Base-by-base conservation (phyloP, 2,797 vertebrate species). In the Adelosebastes latens region DNA sequence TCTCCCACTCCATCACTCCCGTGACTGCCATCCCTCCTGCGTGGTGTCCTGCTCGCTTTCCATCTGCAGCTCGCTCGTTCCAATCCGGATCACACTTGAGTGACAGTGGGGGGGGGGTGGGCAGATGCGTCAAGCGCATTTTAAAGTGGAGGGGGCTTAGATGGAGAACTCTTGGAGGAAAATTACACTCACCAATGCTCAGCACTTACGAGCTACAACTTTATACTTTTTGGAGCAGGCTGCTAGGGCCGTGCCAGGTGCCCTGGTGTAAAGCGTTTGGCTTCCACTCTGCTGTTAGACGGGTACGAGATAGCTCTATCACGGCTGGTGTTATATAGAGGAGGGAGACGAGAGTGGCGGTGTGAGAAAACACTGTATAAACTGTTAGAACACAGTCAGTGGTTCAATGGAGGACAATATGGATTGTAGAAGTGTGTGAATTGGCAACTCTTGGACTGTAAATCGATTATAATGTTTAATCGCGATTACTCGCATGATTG, bases 361-460 rank as follows among this genome's bases (percentile, higher is more conserved):
- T 74, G 87, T 72, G 90, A 84, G 81, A 81, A 87, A 90, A 90
- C 80, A 88, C 56, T 72, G 55, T 27, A 60, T 86, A 84, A 93
- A 88, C 87, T 92, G 89, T 90, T 81, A 75, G 67, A 83, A 85
- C 67, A 84, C 77, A 85, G 78, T 64, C 81, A 73, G 61, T 12
- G 59, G n/a, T 69, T 88, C 66, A 75, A 8, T 59, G 61, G 34
- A 74, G 55, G 63, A 88, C 77, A 89, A 89, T 92, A 88, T 91
- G 84, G 80, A 84, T 74, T 65, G 34, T n/a, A 77, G 31, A 70
- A 81, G 34, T 14, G 68, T 76, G 84, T 84, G 70, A 84, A 82
- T 63, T 80, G 55, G 73, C 67, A 78, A 49, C 20, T 49, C 46
- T 8, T 20, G 46, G 7, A 8, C 46, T 49, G 46, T 49, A 49